phyloP scores from a whole-genome alignment of 37 sponge, comb jelly and placozoan species.

The Hexactinellida sp. region DNA sequence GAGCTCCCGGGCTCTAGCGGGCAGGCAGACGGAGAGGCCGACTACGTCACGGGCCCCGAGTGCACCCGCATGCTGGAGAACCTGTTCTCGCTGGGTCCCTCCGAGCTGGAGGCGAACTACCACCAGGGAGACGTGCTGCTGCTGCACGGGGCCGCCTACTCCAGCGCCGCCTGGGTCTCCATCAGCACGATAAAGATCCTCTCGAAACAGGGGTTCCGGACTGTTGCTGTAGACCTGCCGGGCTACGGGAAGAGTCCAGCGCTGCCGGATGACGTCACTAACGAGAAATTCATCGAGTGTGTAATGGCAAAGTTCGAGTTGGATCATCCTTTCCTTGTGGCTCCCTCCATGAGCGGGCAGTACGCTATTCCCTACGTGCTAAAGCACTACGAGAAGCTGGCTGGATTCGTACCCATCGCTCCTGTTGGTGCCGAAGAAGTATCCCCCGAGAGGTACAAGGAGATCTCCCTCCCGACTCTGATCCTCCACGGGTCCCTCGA shows the following conservation, averaged over 20 bases:
- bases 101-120: neutral
- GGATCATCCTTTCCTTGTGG: slow-evolving; percentile 21
- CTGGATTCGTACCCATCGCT: slow-evolving; percentile 31
- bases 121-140: slow-evolving; percentile 23
- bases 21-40: neutral
- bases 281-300: neutral
- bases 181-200: slow-evolving; percentile 20
- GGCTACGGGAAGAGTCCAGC: neutral
- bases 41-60: neutral
- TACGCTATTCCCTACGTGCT: slow-evolving; percentile 30
- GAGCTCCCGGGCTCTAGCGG: neutral
- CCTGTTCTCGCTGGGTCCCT: neutral
- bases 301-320: slow-evolving; percentile 9
- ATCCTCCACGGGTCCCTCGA: slow-evolving; percentile 24
- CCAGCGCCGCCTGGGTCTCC: slow-evolving; percentile 22
- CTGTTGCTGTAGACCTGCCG: slow-evolving; percentile 33
- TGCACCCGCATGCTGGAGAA: neutral
- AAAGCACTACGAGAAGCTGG: slow-evolving; percentile 13
- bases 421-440: neutral
- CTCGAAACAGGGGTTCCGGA: slow-evolving; percentile 23
- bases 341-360: slow-evolving; percentile 39
- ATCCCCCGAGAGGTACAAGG: neutral
- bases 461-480: neutral
- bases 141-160: slow-evolving; percentile 29
- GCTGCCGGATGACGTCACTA: neutral